A percentile compares a stretch with the other conserved stretches of the same genome.
These are phyloP conservation scores for Exaiptasia diaphana DNA, from an alignment of 64 coral and sea anemone genomes.

Conservation along the genomic window DNA sequence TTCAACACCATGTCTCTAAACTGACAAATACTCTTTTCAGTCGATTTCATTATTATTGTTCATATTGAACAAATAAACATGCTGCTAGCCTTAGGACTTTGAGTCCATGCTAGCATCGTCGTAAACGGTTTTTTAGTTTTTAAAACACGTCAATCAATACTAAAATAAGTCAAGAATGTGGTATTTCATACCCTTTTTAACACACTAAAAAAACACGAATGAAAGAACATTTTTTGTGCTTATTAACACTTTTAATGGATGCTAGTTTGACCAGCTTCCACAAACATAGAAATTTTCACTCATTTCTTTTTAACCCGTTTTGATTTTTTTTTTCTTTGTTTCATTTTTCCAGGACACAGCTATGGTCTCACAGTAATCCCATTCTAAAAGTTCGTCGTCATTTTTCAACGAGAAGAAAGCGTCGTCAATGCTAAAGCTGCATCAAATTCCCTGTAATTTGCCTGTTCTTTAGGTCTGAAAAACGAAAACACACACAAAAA, in stretches of 20 bases:
- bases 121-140: neutral
- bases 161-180: neutral
- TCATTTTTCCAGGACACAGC: neutral
- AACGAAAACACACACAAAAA: slow-evolving; percentile 21
- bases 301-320: neutral
- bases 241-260: slow-evolving; percentile 10
- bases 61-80: neutral
- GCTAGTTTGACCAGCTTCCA: neutral
- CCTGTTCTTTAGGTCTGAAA: slow-evolving; percentile 46
- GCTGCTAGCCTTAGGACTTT: neutral
- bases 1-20: neutral
- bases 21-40: neutral
- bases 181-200: slow-evolving; percentile 36
- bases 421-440: slow-evolving; percentile 80
- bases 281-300: neutral
- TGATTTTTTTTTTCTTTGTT: neutral
- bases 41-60: neutral
- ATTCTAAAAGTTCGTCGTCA: neutral
- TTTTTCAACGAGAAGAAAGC: slow-evolving; percentile 70
- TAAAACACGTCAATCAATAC: neutral
- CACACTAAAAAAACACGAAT: slow-evolving; percentile 21
- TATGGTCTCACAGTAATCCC: neutral
- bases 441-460: slow-evolving; percentile 86
- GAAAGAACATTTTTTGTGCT: neutral
- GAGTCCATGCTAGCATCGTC: neutral